phyloP scores from a whole-genome alignment of 2,797 vertebrate genomes.

The Dipus sagitta region DNA sequence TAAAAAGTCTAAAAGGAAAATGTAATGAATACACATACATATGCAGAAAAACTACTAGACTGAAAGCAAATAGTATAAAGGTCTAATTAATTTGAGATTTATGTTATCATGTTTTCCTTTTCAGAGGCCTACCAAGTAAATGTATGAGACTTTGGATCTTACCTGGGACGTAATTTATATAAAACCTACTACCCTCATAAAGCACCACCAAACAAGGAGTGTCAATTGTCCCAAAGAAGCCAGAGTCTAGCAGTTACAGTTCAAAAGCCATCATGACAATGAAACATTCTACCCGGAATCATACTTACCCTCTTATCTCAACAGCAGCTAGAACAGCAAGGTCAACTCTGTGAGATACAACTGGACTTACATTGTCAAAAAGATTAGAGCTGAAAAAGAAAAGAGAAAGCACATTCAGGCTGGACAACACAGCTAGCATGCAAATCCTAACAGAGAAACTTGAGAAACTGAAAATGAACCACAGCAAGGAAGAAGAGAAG shows the following conservation, averaged over 20 bases:
- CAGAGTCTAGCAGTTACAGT: not conserved
- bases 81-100: not conserved
- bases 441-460: constrained; percentile 3
- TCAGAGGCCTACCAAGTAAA: not conserved
- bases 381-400: constrained; percentile 93
- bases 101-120: not conserved
- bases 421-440: not conserved
- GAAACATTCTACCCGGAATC: not conserved
- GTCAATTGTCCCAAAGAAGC: not conserved
- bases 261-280: not conserved
- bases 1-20: not conserved
- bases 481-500: not conserved
- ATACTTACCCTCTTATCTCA: constrained; percentile 95
- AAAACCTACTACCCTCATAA: not conserved
- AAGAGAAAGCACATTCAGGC: constrained; percentile 8
- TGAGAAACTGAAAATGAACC: constrained; percentile 4
- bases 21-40: not conserved
- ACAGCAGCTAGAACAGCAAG: constrained; percentile 94
- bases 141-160: not conserved
- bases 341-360: constrained; percentile 90
- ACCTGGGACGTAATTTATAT: not conserved
- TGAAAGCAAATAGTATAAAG: not conserved
- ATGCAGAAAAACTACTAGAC: not conserved
- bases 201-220: not conserved
- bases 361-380: constrained; percentile 92